A percentile compares a stretch with the other conserved stretches of the same genome.
Conservation (phyloP, 2,113 vertebrate genomes). For the Otocyon megalotis region DNA sequence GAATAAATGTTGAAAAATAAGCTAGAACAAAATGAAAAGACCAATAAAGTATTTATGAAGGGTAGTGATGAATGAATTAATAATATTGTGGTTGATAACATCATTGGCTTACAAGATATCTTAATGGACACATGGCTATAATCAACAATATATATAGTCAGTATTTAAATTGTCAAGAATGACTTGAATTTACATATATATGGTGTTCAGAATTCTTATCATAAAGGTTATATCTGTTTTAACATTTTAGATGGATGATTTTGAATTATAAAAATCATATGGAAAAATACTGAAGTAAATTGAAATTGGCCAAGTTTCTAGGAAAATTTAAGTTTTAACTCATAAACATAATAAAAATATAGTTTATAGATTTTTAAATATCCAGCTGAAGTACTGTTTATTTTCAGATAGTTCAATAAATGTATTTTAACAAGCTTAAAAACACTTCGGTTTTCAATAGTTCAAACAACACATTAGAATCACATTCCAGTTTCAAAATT, state of each 20-base stretch:
- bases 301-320: neutral
- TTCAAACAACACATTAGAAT: neutral
- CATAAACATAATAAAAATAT: neutral
- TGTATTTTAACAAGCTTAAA: neutral
- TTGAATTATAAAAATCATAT: neutral
- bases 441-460: neutral
- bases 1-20: neutral
- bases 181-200: neutral
- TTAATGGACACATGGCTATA: neutral
- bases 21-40: neutral
- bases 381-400: neutral
- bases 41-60: neutral
- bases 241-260: neutral
- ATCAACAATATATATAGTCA: neutral
- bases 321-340: neutral
- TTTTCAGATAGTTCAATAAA: neutral
- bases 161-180: neutral
- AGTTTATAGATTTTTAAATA: neutral
- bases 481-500: neutral
- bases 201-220: neutral
- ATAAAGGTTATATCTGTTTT: neutral
- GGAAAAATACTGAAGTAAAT: neutral
- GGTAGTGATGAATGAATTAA: neutral
- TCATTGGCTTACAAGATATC: neutral
- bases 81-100: neutral